Conservation (phyloP, 2,113 vertebrate species). For the Chloropsis cyanopogon region DNA sequence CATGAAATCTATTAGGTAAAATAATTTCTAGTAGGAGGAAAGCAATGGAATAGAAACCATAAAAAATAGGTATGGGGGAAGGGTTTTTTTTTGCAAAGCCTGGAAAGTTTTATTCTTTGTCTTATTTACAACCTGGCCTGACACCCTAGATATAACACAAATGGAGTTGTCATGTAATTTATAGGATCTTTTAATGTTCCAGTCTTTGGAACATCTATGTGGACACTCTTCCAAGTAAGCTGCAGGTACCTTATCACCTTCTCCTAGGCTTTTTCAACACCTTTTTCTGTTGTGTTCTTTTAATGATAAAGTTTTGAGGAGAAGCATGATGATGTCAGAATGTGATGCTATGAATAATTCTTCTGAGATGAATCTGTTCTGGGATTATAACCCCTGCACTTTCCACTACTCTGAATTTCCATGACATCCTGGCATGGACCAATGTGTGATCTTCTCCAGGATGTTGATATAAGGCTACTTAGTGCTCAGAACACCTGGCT, state of each 20-base stretch:
- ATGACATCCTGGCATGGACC: neutral
- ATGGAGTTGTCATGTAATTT: neutral
- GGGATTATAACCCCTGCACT: neutral
- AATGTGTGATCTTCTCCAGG: neutral
- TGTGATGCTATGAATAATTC: neutral
- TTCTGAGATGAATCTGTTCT: neutral
- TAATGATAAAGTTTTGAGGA: neutral
- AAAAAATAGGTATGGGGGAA: neutral
- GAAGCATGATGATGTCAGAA: neutral
- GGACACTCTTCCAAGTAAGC: neutral
- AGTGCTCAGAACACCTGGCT: neutral
- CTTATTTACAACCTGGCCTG: neutral
- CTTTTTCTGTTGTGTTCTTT: neutral
- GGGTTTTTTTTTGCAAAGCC: neutral
- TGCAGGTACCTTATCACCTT: neutral
- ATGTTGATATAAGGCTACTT: neutral
- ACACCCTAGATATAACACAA: neutral
- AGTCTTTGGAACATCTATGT: neutral
- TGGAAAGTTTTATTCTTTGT: neutral
- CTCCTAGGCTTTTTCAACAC: neutral
- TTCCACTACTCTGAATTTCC: neutral
- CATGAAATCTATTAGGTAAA: conserved; percentile 52
- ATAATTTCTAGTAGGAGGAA: neutral
- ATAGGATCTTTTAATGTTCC: neutral
- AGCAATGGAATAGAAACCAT: neutral